Percentiles rank a stretch among this genome's conserved stretches.
Evolutionary conservation across 1,140 invertebrate species (phyloP).

Genomic region (Drosophila gunungcola): DNA sequence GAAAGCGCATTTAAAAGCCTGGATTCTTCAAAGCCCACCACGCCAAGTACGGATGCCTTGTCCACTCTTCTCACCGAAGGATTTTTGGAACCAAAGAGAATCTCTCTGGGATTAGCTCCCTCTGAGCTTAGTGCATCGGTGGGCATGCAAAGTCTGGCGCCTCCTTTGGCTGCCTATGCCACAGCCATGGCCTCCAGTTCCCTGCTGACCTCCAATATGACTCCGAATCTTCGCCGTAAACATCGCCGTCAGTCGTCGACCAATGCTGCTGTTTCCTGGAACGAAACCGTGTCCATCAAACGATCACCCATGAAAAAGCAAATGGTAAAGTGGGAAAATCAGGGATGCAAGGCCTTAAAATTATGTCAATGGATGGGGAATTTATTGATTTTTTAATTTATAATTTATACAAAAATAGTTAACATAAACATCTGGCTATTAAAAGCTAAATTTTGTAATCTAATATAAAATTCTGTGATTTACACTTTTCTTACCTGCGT

Average conservation of each 20-base stretch:
- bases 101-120: slow-evolving; percentile 87
- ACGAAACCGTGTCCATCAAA: slow-evolving; percentile 80
- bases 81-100: slow-evolving; percentile 89
- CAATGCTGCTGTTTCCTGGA: slow-evolving; percentile 83
- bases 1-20: slow-evolving; percentile 8
- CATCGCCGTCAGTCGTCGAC: slow-evolving; percentile 82
- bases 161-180: slow-evolving; percentile 60
- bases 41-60: slow-evolving; percentile 93
- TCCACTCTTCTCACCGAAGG: slow-evolving; percentile 92
- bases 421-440: too few species aligned
- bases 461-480: too few species aligned
- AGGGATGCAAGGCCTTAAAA: slow-evolving; percentile 1
- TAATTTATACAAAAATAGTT: too few species aligned
- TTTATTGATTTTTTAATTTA: background rate
- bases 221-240: slow-evolving; percentile 55
- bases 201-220: slow-evolving; percentile 58
- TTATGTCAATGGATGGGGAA: too few species aligned
- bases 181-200: slow-evolving; percentile 53
- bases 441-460: too few species aligned
- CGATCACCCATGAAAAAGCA: slow-evolving; percentile 63
- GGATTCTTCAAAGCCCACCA: slow-evolving; percentile 86
- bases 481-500: too few species aligned
- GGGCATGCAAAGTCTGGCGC: slow-evolving; percentile 51
- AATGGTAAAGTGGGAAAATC: slow-evolving; percentile 47
- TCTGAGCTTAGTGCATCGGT: slow-evolving; percentile 29